A percentile compares a stretch with the other conserved stretches of the same genome.
These are phyloP conservation scores for Ophion ellenae DNA, from an alignment of 2,888 invertebrate genomes.

Conservation along the genomic window DNA sequence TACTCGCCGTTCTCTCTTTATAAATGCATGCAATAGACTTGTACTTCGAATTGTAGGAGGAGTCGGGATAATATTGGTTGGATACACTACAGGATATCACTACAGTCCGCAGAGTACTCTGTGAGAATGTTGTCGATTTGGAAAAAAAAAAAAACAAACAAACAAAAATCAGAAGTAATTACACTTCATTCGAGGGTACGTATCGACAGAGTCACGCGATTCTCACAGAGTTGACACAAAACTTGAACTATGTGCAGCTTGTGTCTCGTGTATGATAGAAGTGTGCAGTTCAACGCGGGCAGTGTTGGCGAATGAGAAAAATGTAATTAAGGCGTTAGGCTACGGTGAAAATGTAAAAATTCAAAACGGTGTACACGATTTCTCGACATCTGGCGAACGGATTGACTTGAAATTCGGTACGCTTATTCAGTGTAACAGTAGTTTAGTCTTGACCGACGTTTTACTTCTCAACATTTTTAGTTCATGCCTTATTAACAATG, in stretches of 20 bases:
- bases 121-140: conserved; percentile 60
- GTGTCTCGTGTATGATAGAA: conserved; percentile 59
- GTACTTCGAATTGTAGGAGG: conserved; percentile 62
- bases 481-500: no score
- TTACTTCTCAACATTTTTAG: no score
- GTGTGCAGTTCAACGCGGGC: conserved; percentile 52
- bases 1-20: conserved; percentile 41
- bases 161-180: not conserved
- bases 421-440: no score
- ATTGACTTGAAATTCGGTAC: no score
- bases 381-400: no score
- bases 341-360: not conserved
- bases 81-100: conserved; percentile 68
- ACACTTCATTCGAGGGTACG: not conserved
- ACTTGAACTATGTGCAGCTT: conserved; percentile 59
- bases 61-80: conserved; percentile 63
- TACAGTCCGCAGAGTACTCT: conserved; percentile 64
- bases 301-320: conserved; percentile 33
- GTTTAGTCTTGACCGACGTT: no score
- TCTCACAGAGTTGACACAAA: conserved; percentile 66
- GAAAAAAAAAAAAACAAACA: not conserved
- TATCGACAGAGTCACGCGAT: conserved; percentile 35
- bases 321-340: not conserved
- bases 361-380: no score
- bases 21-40: conserved; percentile 66